Evolutionary conservation across 2,797 vertebrate species (phyloP).

Genomic region (Spea hammondii): DNA sequence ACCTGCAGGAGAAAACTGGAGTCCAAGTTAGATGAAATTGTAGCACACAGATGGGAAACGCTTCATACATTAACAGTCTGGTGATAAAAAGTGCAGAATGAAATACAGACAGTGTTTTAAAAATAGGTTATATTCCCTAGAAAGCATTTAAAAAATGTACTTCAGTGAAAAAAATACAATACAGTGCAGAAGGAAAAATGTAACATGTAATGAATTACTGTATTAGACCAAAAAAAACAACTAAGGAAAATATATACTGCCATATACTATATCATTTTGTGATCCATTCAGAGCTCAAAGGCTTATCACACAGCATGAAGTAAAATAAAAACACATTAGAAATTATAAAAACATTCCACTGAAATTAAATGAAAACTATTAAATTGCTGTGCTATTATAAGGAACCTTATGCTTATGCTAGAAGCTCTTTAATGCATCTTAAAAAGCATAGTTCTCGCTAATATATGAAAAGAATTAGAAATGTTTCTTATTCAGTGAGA

Average conservation of each 20-base stretch:
- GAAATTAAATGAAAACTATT: neutral
- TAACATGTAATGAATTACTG: neutral
- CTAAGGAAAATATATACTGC: neutral
- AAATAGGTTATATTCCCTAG: neutral
- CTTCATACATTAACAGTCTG: neutral
- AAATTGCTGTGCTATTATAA: too few species aligned
- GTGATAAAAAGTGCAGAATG: slow-evolving; percentile 2
- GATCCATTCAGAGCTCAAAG: neutral
- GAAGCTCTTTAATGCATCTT: too few species aligned
- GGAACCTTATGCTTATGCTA: too few species aligned
- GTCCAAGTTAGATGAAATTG: neutral
- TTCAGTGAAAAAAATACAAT: neutral
- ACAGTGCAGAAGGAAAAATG: neutral
- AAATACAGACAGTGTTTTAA: neutral
- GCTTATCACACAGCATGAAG: neutral
- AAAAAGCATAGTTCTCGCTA: too few species aligned
- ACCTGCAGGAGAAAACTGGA: slow-evolving; percentile 14
- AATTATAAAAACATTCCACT: neutral
- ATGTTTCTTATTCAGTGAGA: too few species aligned
- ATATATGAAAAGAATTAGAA: too few species aligned
- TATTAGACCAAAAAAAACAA: neutral
- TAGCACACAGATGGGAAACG: slow-evolving; percentile 2
- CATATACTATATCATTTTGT: neutral
- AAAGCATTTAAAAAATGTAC: neutral
- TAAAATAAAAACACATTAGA: neutral